Conservation (phyloP, 2,113 vertebrate genomes). For the Tenrec ecaudatus region DNA sequence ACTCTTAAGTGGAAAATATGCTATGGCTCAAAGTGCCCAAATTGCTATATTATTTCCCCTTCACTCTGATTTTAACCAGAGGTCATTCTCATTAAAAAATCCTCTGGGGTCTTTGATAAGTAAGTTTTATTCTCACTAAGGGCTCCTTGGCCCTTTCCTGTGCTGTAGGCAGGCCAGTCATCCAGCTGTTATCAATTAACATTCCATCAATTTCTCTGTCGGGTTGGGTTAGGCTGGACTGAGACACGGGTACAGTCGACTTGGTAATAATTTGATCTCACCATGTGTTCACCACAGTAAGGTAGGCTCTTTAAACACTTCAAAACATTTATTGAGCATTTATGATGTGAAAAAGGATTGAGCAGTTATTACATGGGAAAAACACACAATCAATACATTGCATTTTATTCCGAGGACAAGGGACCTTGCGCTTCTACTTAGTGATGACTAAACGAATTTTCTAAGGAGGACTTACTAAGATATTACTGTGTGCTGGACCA, state of each 20-base stretch:
- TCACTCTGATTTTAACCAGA: slow-evolving; percentile 71
- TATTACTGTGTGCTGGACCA: slow-evolving; percentile 9
- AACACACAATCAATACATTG: neutral
- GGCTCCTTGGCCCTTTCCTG: slow-evolving; percentile 70
- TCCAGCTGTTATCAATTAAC: slow-evolving; percentile 80
- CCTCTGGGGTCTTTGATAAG: slow-evolving; percentile 71
- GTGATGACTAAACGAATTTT: slow-evolving; percentile 37
- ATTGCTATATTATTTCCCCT: slow-evolving; percentile 74
- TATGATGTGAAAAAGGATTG: slow-evolving; percentile 53
- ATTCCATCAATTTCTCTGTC: slow-evolving; percentile 78
- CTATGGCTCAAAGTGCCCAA: slow-evolving; percentile 68
- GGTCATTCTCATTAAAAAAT: slow-evolving; percentile 80
- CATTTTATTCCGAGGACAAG: neutral
- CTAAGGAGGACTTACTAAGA: slow-evolving; percentile 30
- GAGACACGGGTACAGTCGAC: slow-evolving; percentile 74
- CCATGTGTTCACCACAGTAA: slow-evolving; percentile 29
- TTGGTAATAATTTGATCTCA: slow-evolving; percentile 66
- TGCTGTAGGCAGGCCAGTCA: slow-evolving; percentile 58
- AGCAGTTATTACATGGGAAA: neutral
- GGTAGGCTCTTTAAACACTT: slow-evolving; percentile 45
- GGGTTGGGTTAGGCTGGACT: slow-evolving; percentile 63
- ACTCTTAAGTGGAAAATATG: slow-evolving; percentile 70
- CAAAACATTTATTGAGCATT: slow-evolving; percentile 45
- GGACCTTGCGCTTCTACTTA: slow-evolving; percentile 36
- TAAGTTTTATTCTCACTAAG: slow-evolving; percentile 71